Evolutionary conservation across 1,140 invertebrate genomes (phyloP), one percentile per base, ranked within the genome.

Genomic region (Vanessa atalanta): DNA sequence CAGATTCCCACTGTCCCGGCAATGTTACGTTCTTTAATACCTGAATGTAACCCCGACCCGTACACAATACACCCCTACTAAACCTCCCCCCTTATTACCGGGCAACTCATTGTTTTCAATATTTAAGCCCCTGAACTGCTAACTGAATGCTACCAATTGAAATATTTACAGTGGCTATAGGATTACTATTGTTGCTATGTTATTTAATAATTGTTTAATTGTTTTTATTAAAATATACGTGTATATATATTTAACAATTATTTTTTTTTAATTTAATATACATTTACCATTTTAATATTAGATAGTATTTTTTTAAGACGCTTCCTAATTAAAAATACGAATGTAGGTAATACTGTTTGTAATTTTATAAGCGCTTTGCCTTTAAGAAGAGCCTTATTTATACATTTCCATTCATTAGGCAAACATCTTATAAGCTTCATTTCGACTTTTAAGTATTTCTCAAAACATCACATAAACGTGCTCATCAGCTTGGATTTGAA

Each of bases 21-120:
- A 75, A 72, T 80, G 80, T 83, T 85, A 85, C 82, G 83, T 88
- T 84, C 83, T 81, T 86, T 88, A 85, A 85, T 85, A 80, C 82
- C 71, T 82, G 83, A 84, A 84, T 83, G 79, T 85, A 86, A 85
- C 81, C 88, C 80, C 80, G 81, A 79, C 75, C 79, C 79, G 72
- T 71, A 72, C 77, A 87, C 86, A 88, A 88, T 87, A 79, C 81
- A 79, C 76, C 77, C 70, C 84, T 84, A 86, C 51, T 51, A 91
- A 88, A 88, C 89, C 85, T 85, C 88, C 87, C 88, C 80, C 90
- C 88, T 88, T 88, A 93, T 93, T 93, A 93, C 81, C 83, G 83
- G 80, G 77, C 85, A 87, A 73, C 55, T 86, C 85, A 92, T 93
- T 93, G 90, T 93, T 90, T 92, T 85, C 87, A 81, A 90, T 83